A percentile compares a stretch with the other conserved stretches of the same genome.
Evolutionary conservation across 2,888 invertebrate species (phyloP).

Genomic region (Antheraea yamamai): DNA sequence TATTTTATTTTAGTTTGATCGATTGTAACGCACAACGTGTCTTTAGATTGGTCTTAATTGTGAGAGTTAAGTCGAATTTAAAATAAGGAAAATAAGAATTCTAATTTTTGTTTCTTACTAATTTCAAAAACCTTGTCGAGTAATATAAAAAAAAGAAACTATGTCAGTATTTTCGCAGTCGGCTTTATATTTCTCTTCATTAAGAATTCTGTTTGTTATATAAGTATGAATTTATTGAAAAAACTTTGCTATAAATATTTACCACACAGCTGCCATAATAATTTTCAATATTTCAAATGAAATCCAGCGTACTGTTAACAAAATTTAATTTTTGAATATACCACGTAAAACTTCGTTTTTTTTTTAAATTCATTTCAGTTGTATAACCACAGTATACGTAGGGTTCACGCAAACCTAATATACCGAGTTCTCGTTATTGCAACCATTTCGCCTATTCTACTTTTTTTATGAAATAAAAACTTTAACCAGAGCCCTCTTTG

Average conservation of each 20-base stretch:
- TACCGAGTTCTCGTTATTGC: conserved; percentile 38
- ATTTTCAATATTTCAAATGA: conserved; percentile 1
- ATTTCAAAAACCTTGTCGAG: too few relatives aligned
- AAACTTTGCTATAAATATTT: background rate
- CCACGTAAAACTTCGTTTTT: background rate
- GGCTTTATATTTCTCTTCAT: too few relatives aligned
- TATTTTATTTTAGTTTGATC: too few relatives aligned
- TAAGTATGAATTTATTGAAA: too few relatives aligned
- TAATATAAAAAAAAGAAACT: too few relatives aligned
- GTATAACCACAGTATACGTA: background rate
- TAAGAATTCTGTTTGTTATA: too few relatives aligned
- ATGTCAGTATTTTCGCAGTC: too few relatives aligned
- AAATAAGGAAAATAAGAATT: too few relatives aligned
- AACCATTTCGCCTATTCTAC: conserved; percentile 32
- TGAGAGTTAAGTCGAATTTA: too few relatives aligned
- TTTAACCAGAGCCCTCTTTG: conserved; percentile 35
- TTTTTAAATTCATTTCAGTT: background rate
- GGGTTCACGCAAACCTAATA: conserved; percentile 25
- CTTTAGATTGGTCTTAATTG: too few relatives aligned
- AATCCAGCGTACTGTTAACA: background rate
- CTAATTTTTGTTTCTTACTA: too few relatives aligned
- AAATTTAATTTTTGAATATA: background rate
- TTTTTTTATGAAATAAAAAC: conserved; percentile 34
- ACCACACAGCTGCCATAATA: background rate
- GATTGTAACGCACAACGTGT: too few relatives aligned